phyloP scores from a whole-genome alignment of 2,113 vertebrate species.

The Laticauda colubrina region DNA sequence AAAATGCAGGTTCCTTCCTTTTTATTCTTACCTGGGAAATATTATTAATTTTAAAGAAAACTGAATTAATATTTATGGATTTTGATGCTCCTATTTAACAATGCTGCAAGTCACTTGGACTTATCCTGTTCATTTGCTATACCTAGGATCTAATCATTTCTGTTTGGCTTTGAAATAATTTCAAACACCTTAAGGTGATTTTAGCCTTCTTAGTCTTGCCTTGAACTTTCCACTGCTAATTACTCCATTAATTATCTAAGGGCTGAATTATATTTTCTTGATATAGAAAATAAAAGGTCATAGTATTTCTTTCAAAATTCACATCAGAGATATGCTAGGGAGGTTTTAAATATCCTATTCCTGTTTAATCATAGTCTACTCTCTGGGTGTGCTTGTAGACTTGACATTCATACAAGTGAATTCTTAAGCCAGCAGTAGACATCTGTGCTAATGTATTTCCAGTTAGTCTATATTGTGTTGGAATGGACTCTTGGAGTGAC shows the following conservation, averaged over 20 bases:
- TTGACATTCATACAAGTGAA: neutral
- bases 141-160: neutral
- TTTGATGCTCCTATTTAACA: neutral
- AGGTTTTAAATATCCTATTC: neutral
- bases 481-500: neutral
- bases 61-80: neutral
- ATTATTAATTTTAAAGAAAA: neutral
- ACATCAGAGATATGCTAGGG: neutral
- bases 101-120: neutral
- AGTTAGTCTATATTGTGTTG: neutral
- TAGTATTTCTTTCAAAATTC: neutral
- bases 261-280: neutral
- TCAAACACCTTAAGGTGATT: neutral
- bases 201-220: neutral
- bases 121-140: neutral
- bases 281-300: neutral
- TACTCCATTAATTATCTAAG: neutral
- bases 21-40: neutral
- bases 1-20: neutral
- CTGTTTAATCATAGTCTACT: no score
- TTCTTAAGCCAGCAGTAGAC: neutral
- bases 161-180: neutral
- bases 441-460: neutral
- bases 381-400: neutral
- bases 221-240: neutral